Conservation (phyloP, 2,888 invertebrate genomes). For the Drosophila pseudotakahashii region DNA sequence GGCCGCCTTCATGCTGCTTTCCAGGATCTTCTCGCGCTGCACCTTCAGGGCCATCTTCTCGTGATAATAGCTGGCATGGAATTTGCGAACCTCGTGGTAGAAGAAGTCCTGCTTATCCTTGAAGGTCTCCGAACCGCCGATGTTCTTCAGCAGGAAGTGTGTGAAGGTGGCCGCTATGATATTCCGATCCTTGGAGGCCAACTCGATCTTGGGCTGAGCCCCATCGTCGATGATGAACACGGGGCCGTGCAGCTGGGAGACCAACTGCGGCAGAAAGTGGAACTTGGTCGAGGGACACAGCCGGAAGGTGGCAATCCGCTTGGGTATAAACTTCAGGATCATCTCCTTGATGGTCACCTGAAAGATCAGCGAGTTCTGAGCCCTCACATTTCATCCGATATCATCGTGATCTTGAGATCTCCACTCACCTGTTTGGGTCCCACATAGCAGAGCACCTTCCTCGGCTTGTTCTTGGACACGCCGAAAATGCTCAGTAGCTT, state of each 20-base stretch:
- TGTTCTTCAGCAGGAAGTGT: slow-evolving; percentile 95
- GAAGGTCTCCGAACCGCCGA: slow-evolving; percentile 97
- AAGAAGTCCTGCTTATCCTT: slow-evolving; percentile 93
- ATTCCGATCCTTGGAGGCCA: slow-evolving; percentile 93
- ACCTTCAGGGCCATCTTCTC: slow-evolving; percentile 94
- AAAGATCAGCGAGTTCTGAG: slow-evolving; percentile 83
- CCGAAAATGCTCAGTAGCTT: slow-evolving; percentile 87
- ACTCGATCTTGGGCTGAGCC: slow-evolving; percentile 93
- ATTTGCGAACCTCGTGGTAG: slow-evolving; percentile 92
- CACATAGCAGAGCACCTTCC: slow-evolving; percentile 95
- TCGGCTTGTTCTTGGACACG: slow-evolving; percentile 87
- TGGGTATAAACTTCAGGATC: slow-evolving; percentile 96
- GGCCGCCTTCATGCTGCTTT: slow-evolving; percentile 93
- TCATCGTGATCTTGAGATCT: neutral
- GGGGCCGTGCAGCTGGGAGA: slow-evolving; percentile 86
- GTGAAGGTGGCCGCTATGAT: slow-evolving; percentile 97
- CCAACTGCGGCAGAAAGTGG: slow-evolving; percentile 86
- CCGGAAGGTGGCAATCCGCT: slow-evolving; percentile 94
- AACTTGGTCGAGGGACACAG: slow-evolving; percentile 97
- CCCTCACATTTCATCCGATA: slow-evolving; percentile 58
- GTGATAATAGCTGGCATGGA: slow-evolving; percentile 94
- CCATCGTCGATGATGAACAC: slow-evolving; percentile 94
- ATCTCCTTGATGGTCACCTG: slow-evolving; percentile 95
- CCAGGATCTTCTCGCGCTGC: slow-evolving; percentile 91
- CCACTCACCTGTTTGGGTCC: slow-evolving; percentile 91